A percentile compares a stretch with the other conserved stretches of the same genome.
These are phyloP conservation scores for Chionoecetes opilio DNA, from an alignment of 1,140 invertebrate species.

Conservation along the genomic window DNA sequence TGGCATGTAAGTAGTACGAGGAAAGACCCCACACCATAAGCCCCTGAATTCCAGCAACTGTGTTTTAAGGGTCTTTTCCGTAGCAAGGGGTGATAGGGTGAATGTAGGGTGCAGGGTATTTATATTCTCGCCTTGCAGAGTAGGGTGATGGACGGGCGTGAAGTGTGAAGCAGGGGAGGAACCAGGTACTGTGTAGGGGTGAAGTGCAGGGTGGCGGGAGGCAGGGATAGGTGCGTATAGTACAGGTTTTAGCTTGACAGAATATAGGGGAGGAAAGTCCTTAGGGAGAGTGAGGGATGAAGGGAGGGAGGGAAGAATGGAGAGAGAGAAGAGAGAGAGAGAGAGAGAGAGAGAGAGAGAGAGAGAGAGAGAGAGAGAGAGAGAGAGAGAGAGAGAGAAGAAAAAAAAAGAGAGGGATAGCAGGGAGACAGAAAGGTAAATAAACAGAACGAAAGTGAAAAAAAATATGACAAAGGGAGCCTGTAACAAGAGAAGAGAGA, in stretches of 20 bases:
- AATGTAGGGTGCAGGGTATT: neutral
- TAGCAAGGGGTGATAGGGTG: neutral
- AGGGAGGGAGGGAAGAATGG: too few species aligned
- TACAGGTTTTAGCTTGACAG: constrained; percentile 13
- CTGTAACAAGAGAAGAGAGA: neutral
- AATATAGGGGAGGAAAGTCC: neutral
- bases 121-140: neutral
- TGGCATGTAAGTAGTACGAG: neutral
- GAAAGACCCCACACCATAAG: constrained; percentile 14
- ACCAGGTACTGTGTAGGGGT: neutral
- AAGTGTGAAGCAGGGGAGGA: neutral
- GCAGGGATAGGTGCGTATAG: neutral
- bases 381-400: neutral
- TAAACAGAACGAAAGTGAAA: too few species aligned
- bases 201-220: neutral
- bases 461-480: too few species aligned
- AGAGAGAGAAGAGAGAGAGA: neutral
- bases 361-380: neutral
- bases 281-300: neutral
- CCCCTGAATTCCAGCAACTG: neutral
- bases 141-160: neutral
- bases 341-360: neutral
- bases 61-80: neutral
- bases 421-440: too few species aligned
- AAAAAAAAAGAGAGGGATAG: neutral